Base-by-base conservation (phyloP, 2,888 invertebrate genomes). In the Nomada goodeniana region DNA sequence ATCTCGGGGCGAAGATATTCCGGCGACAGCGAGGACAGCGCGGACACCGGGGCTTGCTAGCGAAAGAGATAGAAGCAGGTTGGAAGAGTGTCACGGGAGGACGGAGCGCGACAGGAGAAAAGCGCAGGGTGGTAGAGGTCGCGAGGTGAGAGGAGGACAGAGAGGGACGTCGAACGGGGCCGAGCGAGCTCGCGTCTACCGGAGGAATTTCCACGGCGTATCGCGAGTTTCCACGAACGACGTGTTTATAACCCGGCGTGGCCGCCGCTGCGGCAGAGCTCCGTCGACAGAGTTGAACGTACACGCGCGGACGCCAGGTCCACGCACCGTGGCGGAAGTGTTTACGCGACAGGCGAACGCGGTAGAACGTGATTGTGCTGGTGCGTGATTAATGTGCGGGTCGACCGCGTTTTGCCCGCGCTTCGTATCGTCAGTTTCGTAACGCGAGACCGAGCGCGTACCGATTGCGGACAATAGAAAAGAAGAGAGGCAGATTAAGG, bases 331-430 rank as follows among this genome's bases (percentile, higher is more conserved):
- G 23, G 86, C 67, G 79, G 61, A 60, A 63, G 82, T 74, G 57
- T 57, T 42, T 57, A 53, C 64, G 57, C 42, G 67, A 53, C 44
- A 53, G 67, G 69, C 70, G 73, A 76, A 23, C 65, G 72, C 72
- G 68, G 65, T 71, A 76, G 81, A 72, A 64, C 36, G 87, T 88
- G 88, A 74, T 82, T 86, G 88, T 88, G 88, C 53, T 85, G 73
- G 78, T 86, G 80, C 78, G 87, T 87, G 88, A 86, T 87, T 73
- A 81, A 75, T 83, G 86, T 88, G 86, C 69, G 71, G 80, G 78
- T 85, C 74, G 70, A 67, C 72, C 81, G 84, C 72, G 76, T 59
- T 2, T 47, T 13, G 71, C 55, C 36, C 79, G 82, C 50, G 79
- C 57, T 82, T 53, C 47, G 42, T 44, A 42, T 55, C 59, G 59